Evolutionary conservation across 35 echinoderm and acorn worm genomes (phyloP).

Genomic region (Apostichopus californicus): DNA sequence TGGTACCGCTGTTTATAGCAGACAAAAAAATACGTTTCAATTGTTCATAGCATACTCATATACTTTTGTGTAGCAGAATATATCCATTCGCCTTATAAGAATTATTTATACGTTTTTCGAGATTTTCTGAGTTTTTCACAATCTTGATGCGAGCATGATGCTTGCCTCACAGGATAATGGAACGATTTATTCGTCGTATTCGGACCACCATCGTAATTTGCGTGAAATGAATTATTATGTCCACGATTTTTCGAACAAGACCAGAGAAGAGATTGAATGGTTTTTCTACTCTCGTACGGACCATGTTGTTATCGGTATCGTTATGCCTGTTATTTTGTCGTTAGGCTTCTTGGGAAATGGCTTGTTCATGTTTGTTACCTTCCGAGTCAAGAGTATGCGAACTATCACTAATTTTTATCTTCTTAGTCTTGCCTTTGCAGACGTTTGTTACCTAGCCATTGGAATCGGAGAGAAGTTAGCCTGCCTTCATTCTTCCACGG

Average conservation of each 20-base stretch:
- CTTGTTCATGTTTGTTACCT: constrained; percentile 56
- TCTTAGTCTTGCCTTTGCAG: constrained; percentile 67
- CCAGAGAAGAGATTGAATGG: not conserved
- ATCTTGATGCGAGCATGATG: not conserved
- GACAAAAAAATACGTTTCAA: too few species aligned
- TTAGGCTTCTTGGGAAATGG: constrained; percentile 66
- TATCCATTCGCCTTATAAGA: too few species aligned
- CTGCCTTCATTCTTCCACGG: not conserved
- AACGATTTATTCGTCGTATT: not conserved
- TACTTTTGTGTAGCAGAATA: too few species aligned
- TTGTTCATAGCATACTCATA: too few species aligned
- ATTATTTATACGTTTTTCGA: too few species aligned
- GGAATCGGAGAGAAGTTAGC: constrained; percentile 77
- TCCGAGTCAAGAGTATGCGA: constrained; percentile 72
- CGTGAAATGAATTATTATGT: not conserved
- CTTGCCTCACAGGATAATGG: not conserved
- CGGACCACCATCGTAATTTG: not conserved
- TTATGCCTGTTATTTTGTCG: constrained; percentile 71
- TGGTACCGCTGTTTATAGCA: too few species aligned
- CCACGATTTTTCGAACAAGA: constrained; percentile 32
- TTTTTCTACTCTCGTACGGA: constrained; percentile 27
- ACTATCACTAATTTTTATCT: constrained; percentile 80
- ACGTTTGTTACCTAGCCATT: constrained; percentile 52
- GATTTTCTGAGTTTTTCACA: too few species aligned
- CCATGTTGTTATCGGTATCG: constrained; percentile 13